Base-by-base conservation (phyloP, 2,888 invertebrate genomes). In the Byasa hedistus region DNA sequence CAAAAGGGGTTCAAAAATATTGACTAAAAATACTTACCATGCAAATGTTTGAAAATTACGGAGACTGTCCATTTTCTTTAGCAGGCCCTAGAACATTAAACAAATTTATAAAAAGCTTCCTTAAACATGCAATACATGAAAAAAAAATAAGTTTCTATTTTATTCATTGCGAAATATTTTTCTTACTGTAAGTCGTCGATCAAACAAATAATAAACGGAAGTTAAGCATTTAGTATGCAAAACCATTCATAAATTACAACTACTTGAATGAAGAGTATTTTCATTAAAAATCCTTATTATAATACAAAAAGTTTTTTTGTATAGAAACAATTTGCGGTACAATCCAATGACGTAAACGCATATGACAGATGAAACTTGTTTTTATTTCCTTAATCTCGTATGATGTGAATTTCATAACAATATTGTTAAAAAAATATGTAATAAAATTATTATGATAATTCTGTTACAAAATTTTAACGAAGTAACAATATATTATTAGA, bases 21-120 rank as follows among this genome's bases (percentile, higher is more conserved):
- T 51, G n/a, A 44, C 23, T 19, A 61, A 48, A 58, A 36, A 69
- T 59, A 52, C 85, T 78, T 78, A 86, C 86, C 86, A 86, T 22
- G 86, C 78, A 67, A 83, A 78, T 64, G 75, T 83, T 69, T 86
- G 87, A 69, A 86, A 83, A 61, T 84, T 84, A 64, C 83, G 77
- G 60, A 83, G 68, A 21, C 83, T 78, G 62, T 87, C 87, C 86
- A 86, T 87, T 24, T 70, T 77, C 57, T 70, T 72, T 57, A 72
- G 57, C 60, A 75, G 76, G 39, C 68, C 72, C 85, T 85, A 76
- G 3, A 81, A 79, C 55, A 59, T 21, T 44, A 39, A 12, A 58
- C n/a, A 12, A 61, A 54, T 57, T 61, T 23, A 65, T 32, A 39
- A 52, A 39, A 55, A 65, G 32, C 15, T n/a, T 21, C 27, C 10